phyloP scores from a whole-genome alignment of 37 sponge, comb jelly and placozoan species.

The Cliona cf. orientalis region DNA sequence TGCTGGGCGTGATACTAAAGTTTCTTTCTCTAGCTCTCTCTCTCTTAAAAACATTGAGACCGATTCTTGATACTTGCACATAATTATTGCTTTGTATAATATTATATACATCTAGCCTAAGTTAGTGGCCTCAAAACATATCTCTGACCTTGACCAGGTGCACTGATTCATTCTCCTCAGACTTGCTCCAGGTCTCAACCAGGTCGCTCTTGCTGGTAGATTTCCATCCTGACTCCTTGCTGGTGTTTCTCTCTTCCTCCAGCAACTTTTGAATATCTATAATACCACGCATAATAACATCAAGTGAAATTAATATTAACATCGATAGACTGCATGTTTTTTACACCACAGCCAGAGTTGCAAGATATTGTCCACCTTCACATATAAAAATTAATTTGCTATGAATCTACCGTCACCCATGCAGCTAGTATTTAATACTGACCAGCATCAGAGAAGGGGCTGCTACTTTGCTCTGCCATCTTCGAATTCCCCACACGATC shows the following conservation, averaged over 20 bases:
- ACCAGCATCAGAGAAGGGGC: too few species aligned
- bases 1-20: too few species aligned
- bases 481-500: too few species aligned
- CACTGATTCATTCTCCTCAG: conserved; percentile 3
- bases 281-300: not conserved
- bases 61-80: too few species aligned
- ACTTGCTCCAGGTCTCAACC: conserved; percentile 42
- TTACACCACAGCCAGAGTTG: too few species aligned
- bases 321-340: not conserved
- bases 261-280: not conserved
- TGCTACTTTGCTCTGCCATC: too few species aligned
- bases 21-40: too few species aligned
- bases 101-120: too few species aligned
- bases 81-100: too few species aligned
- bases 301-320: not conserved
- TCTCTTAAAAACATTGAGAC: too few species aligned
- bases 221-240: not conserved
- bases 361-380: not conserved
- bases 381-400: not conserved
- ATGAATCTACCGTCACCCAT: not conserved
- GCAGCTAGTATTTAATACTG: not conserved
- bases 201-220: not conserved
- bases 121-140: too few species aligned
- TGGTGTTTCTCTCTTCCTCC: not conserved
- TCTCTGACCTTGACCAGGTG: conserved; percentile 56